Evolutionary conservation across 2,113 vertebrate genomes (phyloP).

Genomic region (Plectropomus leopardus): DNA sequence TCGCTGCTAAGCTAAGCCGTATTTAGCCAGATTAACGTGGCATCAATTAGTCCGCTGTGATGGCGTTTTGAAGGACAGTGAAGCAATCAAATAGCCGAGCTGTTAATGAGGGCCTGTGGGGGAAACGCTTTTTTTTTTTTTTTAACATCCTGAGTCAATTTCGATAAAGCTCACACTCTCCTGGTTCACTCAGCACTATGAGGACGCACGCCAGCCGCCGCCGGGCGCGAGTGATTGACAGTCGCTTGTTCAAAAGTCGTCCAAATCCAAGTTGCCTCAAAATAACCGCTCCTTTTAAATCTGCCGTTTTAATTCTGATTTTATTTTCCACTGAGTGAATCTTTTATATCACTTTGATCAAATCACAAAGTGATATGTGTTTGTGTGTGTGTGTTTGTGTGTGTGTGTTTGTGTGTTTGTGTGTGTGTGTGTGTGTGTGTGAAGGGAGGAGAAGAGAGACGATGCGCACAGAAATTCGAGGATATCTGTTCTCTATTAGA

Average conservation of each 20-base stretch:
- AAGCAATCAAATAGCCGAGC: conserved; percentile 71
- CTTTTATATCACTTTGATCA: conserved; percentile 76
- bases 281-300: conserved; percentile 67
- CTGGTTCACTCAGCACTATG: conserved; percentile 18
- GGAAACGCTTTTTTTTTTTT: conserved; percentile 46
- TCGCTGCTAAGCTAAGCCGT: conserved; percentile 53
- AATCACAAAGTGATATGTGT: conserved; percentile 68
- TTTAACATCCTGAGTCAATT: conserved; percentile 56
- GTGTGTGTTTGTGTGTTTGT: conserved; percentile 21
- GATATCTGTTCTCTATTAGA: conserved; percentile 99
- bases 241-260: conserved; percentile 39
- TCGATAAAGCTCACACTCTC: conserved; percentile 27
- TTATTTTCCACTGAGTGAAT: conserved; percentile 55
- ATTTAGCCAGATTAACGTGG: conserved; percentile 71
- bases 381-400: conserved; percentile 40
- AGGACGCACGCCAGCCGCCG: conserved; percentile 43
- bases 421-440: conserved; percentile 51
- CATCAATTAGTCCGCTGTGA: conserved; percentile 73
- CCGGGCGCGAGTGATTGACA: conserved; percentile 61
- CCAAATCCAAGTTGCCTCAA: conserved; percentile 82
- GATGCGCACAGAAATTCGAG: conserved; percentile 93
- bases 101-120: conserved; percentile 61
- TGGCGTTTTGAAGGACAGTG: conserved; percentile 73
- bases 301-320: conserved; percentile 38
- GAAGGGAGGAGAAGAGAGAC: conserved; percentile 73